Evolutionary conservation across 2,113 vertebrate species (phyloP), one percentile per base, ranked within the genome.

Genomic region (Poecilia latipinna): DNA sequence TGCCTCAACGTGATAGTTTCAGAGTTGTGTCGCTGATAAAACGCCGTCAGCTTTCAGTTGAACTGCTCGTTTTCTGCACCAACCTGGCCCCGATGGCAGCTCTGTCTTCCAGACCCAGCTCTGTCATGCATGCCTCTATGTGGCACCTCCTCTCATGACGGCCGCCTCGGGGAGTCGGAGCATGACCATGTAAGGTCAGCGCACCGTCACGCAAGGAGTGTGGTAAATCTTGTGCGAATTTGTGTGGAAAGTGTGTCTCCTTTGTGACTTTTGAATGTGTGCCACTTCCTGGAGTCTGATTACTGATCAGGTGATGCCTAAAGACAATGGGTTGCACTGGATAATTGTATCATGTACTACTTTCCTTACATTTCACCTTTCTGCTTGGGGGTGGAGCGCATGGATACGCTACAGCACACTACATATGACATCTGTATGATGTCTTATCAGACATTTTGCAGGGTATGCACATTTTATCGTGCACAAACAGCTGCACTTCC

Each of bases 151-250:
- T 51, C 68, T 79, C 70, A 78, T 79, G 87, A 90, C 83, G 86
- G 80, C 54, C 24, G 17, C 82, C 72, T 26, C 28, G 12, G 79
- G 69, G 75, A 22, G 71, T 33, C 12, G 32, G 44, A 24, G 57
- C 54, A 72, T 71, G 61, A 68, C 68, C 35, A 63, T 78, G 70
- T 90, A 83, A 85, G 90, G 88, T 89, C 88, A 89, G 62, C 37
- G 79, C 68, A n/a, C 68, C 68, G 61, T 83, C 80, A 73, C 90
- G 82, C 24, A 7, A 63, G 48, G 51, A 66, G 67, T 76, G 85
- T 83, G 83, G 81, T 78, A 77, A 86, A 69, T 74, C 77, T 15
- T 28, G 70, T 82, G 82, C 67, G 33, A 8, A 71, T 37, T 67
- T 80, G 54, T 69, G 74, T 70, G 65, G 22, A 57, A 11, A 57